Base-by-base conservation (phyloP, 2,888 invertebrate genomes). In the Ditula angustiorana region DNA sequence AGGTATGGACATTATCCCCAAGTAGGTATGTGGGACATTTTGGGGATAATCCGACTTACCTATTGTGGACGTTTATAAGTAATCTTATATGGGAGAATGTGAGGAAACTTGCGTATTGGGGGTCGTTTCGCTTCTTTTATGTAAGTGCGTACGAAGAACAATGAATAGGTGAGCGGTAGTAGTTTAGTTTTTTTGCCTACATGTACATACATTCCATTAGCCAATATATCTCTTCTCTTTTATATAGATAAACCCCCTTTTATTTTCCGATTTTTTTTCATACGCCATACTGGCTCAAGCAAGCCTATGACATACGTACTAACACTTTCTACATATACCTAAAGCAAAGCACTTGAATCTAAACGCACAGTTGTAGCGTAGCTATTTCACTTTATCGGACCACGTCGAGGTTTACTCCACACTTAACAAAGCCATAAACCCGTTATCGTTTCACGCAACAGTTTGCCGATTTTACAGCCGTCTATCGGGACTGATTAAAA, bases 381-480 rank as follows among this genome's bases (percentile, higher is more conserved):
- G 23, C 30, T 19, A 21, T 10, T n/a, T 19, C 19, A n/a, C n/a
- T 35, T 53, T 24, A 53, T 53, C 35, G 23, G n/a, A 19, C 35
- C 35, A 26, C 16, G 24, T 13, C 49, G 21, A 41, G 26, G 50
- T 63, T 63, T 58, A 63, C 50, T 58, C 44, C 50, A 33, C 57
- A 52, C 50, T 57, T 46, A 58, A 46, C 63, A 44, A n/a, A 19
- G 28, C 57, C 44, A 63, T 63, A 57, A 63, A 57, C 57, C 19
- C 63, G 50, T 63, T 63, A 63, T 63, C 41, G 53, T 19, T 26
- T 2, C 33, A 33, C 50, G 57, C 63, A 63, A 63, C 57, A 63
- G 41, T 57, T 63, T 50, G 63, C 57, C 56, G 50, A 63, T 58
- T 62, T 63, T 63, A 63, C 57, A 63, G 52, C 63, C 57, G 26